These are phyloP conservation scores for Clitarchus hookeri DNA, from an alignment of 2,888 invertebrate genomes.

Conservation along the genomic window DNA sequence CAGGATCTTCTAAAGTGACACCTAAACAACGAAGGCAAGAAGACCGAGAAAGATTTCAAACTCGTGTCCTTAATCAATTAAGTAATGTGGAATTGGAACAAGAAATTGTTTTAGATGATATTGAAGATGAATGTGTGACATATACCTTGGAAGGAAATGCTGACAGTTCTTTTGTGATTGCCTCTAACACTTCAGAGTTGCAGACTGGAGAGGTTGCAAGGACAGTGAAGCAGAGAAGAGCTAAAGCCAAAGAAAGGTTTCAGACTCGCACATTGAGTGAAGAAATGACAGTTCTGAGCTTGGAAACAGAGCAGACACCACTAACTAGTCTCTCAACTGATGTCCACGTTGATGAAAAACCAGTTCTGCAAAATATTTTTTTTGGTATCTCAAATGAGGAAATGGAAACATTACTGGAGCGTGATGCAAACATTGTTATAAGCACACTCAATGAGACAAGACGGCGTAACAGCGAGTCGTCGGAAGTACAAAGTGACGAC, in stretches of 20 bases:
- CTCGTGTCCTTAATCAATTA: slow-evolving; percentile 60
- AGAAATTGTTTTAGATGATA: slow-evolving; percentile 30
- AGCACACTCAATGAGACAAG: slow-evolving; percentile 59
- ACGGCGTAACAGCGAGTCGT: slow-evolving; percentile 47
- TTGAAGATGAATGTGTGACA: slow-evolving; percentile 37
- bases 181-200: slow-evolving; percentile 18
- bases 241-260: slow-evolving; percentile 73
- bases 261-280: slow-evolving; percentile 70
- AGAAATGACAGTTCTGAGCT: slow-evolving; percentile 1
- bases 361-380: neutral
- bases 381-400: slow-evolving; percentile 50
- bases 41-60: slow-evolving; percentile 72
- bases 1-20: slow-evolving; percentile 54
- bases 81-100: slow-evolving; percentile 47
- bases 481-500: slow-evolving; percentile 54
- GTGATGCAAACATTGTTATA: slow-evolving; percentile 62
- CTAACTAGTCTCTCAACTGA: neutral
- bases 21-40: slow-evolving; percentile 69
- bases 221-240: slow-evolving; percentile 62
- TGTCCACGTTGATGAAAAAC: slow-evolving; percentile 16
- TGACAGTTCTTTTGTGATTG: slow-evolving; percentile 44
- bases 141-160: slow-evolving; percentile 38
- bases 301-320: slow-evolving; percentile 16
- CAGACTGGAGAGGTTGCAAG: slow-evolving; percentile 53
- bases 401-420: slow-evolving; percentile 57